Evolutionary conservation across 2,888 invertebrate genomes (phyloP), one percentile per base, ranked within the genome.

Genomic region (Dryobota labecula): DNA sequence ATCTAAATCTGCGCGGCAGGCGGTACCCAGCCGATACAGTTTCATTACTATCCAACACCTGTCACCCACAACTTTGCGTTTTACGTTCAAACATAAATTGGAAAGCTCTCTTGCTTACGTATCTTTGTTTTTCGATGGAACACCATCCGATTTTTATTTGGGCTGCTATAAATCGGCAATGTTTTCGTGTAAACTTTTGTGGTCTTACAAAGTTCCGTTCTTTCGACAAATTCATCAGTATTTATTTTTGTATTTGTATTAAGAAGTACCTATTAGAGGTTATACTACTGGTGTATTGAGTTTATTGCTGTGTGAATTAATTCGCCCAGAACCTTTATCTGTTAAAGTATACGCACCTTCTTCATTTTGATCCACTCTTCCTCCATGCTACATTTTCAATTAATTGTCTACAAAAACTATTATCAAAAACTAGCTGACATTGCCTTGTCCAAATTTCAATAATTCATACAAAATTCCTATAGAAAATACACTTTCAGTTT

Each of bases 21-120:
- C 54, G 47, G 70, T 57, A 64, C 41, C 15, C 47, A 54, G 27
- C 54, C 43, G 43, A 57, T 69, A 76, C 68, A 67, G 49, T 76
- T 82, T 84, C 70, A 82, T 84, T 75, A 74, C 61, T 27, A 27
- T 49, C 41, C 68, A 51, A 27, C 86, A 84, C 70, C 82, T 84
- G 85, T 69, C 80, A 72, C 71, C 78, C 43, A 53, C 75, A 79
- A 80, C 38, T 76, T 78, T 49, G 58, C 54, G 63, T 76, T 83
- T 85, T 86, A 81, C 68, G 78, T 62, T 54, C 73, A 38, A 64
- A 73, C 76, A 78, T 85, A 86, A 83, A 86, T 75, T 73, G 73
- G 43, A 68, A 47, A 72, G 68, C 69, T 71, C 57, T 61, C 43
- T 73, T 62, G 65, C 69, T 64, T 72, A 74, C 69, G 67, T 70